Conservation (phyloP, 2,113 vertebrate species). For the Cephalopholis sonnerati region DNA sequence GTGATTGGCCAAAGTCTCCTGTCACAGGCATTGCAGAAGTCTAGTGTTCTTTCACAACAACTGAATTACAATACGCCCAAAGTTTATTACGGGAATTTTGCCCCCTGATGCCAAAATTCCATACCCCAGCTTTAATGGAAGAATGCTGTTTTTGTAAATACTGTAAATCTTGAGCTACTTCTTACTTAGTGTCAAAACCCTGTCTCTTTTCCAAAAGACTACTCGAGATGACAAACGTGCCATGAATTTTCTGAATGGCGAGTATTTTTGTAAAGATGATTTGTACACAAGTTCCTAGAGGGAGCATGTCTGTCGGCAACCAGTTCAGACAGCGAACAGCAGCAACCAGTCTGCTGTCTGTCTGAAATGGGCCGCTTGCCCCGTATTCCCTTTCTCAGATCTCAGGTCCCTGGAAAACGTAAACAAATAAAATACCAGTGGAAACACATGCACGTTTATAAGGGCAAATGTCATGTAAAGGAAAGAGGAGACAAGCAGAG, state of each 20-base stretch:
- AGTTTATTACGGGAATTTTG: no score
- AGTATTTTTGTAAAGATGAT: background rate
- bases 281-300: background rate
- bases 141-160: background rate
- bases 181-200: background rate
- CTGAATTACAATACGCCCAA: no score
- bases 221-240: background rate
- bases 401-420: constrained; percentile 57
- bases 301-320: background rate
- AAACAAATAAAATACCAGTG: constrained; percentile 73
- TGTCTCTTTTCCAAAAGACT: background rate
- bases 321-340: background rate
- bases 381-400: constrained; percentile 35
- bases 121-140: background rate
- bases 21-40: no score
- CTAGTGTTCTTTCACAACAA: no score
- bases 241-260: background rate
- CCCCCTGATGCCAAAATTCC: no score
- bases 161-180: background rate
- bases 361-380: constrained; percentile 13
- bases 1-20: no score
- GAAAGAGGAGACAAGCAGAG: constrained; percentile 46
- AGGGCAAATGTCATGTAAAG: constrained; percentile 60
- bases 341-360: constrained; percentile 3
- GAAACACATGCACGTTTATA: constrained; percentile 67